phyloP scores from a whole-genome alignment of 2,888 invertebrate genomes.

The Zelleria hepariella region DNA sequence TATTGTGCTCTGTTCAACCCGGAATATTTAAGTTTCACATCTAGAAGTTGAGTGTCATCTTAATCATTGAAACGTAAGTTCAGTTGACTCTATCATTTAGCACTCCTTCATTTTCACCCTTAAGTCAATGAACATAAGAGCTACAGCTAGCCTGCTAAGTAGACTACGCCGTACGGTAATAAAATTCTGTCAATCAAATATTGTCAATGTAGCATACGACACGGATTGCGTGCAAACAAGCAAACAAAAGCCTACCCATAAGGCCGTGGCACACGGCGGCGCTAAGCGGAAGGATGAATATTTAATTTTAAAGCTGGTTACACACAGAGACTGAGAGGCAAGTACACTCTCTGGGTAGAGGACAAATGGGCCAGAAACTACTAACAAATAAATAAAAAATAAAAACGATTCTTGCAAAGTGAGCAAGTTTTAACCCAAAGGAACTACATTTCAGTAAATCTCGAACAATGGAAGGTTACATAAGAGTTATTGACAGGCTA shows the following conservation, averaged over 20 bases:
- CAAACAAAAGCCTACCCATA: conserved; percentile 60
- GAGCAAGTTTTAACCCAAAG: too few species aligned
- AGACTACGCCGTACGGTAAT: conserved; percentile 19
- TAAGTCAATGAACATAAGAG: background rate
- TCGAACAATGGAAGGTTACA: too few species aligned
- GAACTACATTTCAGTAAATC: too few species aligned
- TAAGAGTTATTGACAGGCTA: too few species aligned
- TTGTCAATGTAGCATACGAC: conserved; percentile 60
- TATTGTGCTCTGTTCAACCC: too few species aligned
- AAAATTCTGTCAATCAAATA: conserved; percentile 62
- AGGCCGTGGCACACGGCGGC: background rate
- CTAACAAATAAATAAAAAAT: too few species aligned
- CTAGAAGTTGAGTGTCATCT: background rate
- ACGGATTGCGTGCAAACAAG: conserved; percentile 65
- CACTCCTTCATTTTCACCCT: background rate
- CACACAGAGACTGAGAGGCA: background rate
- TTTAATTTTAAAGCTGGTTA: background rate
- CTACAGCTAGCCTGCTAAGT: background rate
- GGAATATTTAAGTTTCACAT: too few species aligned
- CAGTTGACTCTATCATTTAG: background rate
- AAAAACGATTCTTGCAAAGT: too few species aligned
- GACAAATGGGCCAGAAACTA: too few species aligned
- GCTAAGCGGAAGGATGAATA: background rate
- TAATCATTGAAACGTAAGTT: background rate
- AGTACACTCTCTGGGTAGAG: background rate